Conservation (phyloP, 2,888 invertebrate genomes). For the Sylvicola fuscatus region DNA sequence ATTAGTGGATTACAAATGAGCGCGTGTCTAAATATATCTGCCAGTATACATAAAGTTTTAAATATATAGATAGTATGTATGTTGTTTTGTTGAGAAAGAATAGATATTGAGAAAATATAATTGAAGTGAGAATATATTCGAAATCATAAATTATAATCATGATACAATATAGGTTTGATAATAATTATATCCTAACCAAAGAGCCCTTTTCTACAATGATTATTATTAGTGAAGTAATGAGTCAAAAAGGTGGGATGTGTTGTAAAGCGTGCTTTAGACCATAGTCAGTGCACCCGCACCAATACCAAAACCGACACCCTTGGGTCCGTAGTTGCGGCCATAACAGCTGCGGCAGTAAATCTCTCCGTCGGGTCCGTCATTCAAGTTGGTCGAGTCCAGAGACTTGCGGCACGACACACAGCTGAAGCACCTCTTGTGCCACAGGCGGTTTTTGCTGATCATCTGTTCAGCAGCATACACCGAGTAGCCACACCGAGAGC, state of each 20-base stretch:
- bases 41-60: no score
- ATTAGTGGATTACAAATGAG: no score
- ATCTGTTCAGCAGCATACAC: slow-evolving; percentile 95
- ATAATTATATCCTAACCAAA: no score
- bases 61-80: no score
- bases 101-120: no score
- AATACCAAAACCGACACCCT: slow-evolving; percentile 77
- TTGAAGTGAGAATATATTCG: no score
- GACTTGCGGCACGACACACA: slow-evolving; percentile 75
- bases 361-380: slow-evolving; percentile 81
- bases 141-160: no score
- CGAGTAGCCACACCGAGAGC: slow-evolving; percentile 71
- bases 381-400: slow-evolving; percentile 73
- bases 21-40: no score
- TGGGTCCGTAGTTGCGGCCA: slow-evolving; percentile 68
- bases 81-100: no score
- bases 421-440: slow-evolving; percentile 89
- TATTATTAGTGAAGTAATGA: no score
- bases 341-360: slow-evolving; percentile 86
- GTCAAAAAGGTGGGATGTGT: slow-evolving; percentile 1
- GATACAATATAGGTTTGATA: no score
- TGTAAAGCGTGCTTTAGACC: slow-evolving; percentile 39
- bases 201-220: no score
- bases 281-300: slow-evolving; percentile 80
- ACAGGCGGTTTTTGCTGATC: slow-evolving; percentile 79